Evolutionary conservation across 2,113 vertebrate genomes (phyloP).

Genomic region (Hoplias malabaricus): DNA sequence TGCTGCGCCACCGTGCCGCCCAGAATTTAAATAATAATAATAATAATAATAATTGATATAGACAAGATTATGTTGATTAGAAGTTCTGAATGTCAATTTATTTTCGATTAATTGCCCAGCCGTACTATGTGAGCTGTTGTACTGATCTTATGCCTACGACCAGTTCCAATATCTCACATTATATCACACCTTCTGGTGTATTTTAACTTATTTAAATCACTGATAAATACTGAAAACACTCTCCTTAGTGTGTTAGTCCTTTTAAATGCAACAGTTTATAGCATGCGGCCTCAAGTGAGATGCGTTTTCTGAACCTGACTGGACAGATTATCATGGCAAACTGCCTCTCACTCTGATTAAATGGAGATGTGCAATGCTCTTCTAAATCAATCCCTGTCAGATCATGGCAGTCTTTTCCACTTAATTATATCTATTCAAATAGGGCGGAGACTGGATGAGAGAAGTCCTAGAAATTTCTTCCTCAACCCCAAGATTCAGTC

Average conservation of each 20-base stretch:
- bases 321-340: background rate
- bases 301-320: background rate
- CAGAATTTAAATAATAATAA: no score
- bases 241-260: background rate
- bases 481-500: slow-evolving; percentile 55
- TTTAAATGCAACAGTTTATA: background rate
- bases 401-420: slow-evolving; percentile 54
- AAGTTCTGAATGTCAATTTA: no score
- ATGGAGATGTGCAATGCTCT: slow-evolving; percentile 1
- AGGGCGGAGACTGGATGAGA: slow-evolving; percentile 45
- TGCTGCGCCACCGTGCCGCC: no score
- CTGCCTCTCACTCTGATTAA: background rate
- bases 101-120: no score
- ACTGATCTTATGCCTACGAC: no score
- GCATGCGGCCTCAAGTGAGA: background rate
- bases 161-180: no score
- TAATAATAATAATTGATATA: no score
- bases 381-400: slow-evolving; percentile 50
- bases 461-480: slow-evolving; percentile 61
- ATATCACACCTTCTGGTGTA: no score
- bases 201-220: background rate
- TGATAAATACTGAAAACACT: background rate
- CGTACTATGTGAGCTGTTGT: no score
- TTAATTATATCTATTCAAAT: slow-evolving; percentile 55
- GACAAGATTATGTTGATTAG: no score